These are phyloP conservation scores for Tetranychus truncatus DNA, from an alignment of 2,888 invertebrate species.

Conservation along the genomic window DNA sequence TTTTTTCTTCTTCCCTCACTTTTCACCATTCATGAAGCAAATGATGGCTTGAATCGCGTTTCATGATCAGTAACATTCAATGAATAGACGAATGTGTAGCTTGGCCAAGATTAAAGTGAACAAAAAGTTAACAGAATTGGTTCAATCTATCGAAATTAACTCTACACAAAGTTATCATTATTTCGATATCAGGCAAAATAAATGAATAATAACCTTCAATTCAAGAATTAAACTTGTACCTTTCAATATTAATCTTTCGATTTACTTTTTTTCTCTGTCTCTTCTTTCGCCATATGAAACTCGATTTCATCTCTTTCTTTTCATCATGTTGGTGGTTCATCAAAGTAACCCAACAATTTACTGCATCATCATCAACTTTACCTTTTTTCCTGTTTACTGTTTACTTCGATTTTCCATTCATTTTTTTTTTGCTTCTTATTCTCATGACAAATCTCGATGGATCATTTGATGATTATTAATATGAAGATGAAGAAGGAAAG, in stretches of 20 bases:
- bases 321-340: neutral
- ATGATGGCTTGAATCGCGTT: neutral
- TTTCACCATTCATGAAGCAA: neutral
- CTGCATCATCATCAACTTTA: neutral
- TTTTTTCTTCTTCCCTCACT: neutral
- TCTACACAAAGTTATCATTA: neutral
- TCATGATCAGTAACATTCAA: neutral
- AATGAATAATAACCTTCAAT: neutral
- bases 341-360: neutral
- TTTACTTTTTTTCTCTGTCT: neutral
- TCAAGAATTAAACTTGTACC: no score
- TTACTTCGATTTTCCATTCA: neutral
- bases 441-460: neutral
- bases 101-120: neutral
- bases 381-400: neutral
- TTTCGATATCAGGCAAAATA: neutral
- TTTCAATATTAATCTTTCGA: neutral
- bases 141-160: neutral
- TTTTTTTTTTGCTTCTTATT: neutral
- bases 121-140: neutral
- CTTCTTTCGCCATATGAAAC: neutral
- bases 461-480: neutral
- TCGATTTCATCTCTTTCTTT: neutral
- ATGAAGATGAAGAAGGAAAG: neutral
- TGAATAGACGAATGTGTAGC: neutral